A percentile compares a stretch with the other conserved stretches of the same genome.
These are phyloP conservation scores for Cynopterus brachyotis DNA, from an alignment of 2,113 vertebrate species.

Conservation along the genomic window DNA sequence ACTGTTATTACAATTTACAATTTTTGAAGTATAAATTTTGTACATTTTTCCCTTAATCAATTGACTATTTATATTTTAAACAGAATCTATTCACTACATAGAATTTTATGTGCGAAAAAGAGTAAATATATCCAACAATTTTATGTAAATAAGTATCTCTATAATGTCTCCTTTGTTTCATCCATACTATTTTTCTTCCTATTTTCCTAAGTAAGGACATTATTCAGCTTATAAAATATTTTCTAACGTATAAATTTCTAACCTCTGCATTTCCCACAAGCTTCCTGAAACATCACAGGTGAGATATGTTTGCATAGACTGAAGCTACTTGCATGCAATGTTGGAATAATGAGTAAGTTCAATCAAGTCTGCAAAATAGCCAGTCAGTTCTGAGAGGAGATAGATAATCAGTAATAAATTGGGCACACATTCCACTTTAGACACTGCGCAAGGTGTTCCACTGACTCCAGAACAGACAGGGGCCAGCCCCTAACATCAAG, in stretches of 20 bases:
- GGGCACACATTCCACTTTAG: neutral
- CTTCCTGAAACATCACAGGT: neutral
- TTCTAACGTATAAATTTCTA: neutral
- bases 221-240: neutral
- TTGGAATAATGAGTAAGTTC: neutral
- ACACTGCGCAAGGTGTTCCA: neutral
- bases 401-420: slow-evolving; percentile 19
- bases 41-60: neutral
- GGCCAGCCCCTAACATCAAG: neutral
- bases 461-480: neutral
- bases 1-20: neutral
- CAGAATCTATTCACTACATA: neutral
- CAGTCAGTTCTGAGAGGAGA: neutral
- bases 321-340: neutral
- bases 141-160: neutral
- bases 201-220: neutral
- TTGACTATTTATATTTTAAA: slow-evolving; percentile 18
- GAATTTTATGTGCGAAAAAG: slow-evolving; percentile 18
- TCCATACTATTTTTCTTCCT: neutral
- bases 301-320: neutral
- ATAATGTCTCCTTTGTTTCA: neutral
- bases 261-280: neutral
- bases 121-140: neutral
- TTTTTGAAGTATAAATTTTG: neutral
- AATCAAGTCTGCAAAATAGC: slow-evolving; percentile 40